phyloP scores from a whole-genome alignment of 2,888 invertebrate species.

The Cephus rjabovi region DNA sequence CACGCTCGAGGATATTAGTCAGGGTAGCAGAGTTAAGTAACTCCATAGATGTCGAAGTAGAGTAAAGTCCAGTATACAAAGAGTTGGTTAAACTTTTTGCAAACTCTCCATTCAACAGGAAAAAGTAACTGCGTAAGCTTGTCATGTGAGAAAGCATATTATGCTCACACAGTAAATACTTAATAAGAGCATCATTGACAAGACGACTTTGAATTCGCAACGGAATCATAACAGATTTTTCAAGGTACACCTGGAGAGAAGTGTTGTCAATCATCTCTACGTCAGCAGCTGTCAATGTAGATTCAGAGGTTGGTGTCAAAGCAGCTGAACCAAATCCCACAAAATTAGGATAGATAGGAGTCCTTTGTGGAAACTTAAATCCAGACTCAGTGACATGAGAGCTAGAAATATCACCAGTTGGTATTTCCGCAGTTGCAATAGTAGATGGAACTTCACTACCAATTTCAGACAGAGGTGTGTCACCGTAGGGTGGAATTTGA shows the following conservation, averaged over 20 bases:
- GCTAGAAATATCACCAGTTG: constrained; percentile 8
- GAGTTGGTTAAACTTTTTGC: constrained; percentile 78
- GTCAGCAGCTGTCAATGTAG: constrained; percentile 49
- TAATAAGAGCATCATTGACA: constrained; percentile 79
- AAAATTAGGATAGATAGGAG: constrained; percentile 33
- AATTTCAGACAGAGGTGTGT: constrained; percentile 43
- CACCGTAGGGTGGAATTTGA: constrained; percentile 45
- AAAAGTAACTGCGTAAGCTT: constrained; percentile 82
- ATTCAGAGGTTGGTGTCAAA: constrained; percentile 32
- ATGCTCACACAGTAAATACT: constrained; percentile 75
- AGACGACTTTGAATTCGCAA: constrained; percentile 77
- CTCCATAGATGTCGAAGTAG: constrained; percentile 75
- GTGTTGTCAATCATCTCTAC: constrained; percentile 61
- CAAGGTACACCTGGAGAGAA: constrained; percentile 70
- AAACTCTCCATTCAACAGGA: constrained; percentile 84
- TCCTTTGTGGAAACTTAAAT: constrained; percentile 19
- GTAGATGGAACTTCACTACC: constrained; percentile 31
- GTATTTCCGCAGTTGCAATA: constrained; percentile 17
- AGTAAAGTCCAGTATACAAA: constrained; percentile 75
- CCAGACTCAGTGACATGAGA: constrained; percentile 16
- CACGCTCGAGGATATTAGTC: constrained; percentile 77
- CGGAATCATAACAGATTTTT: constrained; percentile 77
- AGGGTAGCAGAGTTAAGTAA: constrained; percentile 78
- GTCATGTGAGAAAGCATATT: constrained; percentile 79
- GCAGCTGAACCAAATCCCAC: constrained; percentile 33